Conservation (phyloP, 2,113 vertebrate genomes). For the Tyrannus savana region DNA sequence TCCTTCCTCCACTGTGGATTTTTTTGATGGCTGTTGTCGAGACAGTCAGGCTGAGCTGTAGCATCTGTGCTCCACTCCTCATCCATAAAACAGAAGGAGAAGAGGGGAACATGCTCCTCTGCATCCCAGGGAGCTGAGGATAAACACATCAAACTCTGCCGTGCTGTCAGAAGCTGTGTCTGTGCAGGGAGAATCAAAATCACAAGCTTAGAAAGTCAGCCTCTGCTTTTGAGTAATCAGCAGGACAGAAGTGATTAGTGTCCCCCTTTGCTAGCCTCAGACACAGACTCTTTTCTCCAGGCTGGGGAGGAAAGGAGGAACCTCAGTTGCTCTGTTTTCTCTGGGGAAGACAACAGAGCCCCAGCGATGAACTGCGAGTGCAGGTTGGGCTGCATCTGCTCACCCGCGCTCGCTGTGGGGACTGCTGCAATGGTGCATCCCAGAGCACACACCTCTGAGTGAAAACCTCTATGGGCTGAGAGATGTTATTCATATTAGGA, state of each 20-base stretch:
- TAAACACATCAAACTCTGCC: background rate
- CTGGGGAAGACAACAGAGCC: background rate
- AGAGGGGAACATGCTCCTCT: background rate
- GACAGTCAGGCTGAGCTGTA: background rate
- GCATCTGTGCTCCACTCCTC: background rate
- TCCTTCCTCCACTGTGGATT: background rate
- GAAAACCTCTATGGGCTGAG: background rate
- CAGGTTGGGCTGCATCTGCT: background rate
- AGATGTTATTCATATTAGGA: background rate
- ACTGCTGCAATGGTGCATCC: background rate
- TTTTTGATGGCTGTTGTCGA: background rate
- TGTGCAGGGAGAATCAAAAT: background rate
- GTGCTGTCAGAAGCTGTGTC: background rate
- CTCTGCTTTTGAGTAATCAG: background rate
- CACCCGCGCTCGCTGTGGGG: background rate
- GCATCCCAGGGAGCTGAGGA: background rate
- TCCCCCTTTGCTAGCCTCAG: background rate
- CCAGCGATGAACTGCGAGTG: background rate
- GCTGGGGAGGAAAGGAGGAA: background rate
- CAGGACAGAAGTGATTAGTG: background rate
- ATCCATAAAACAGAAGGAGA: constrained; percentile 8
- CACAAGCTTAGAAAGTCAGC: background rate
- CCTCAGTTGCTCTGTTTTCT: background rate
- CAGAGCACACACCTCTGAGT: background rate
- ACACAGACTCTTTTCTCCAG: background rate